phyloP scores from a whole-genome alignment of 2,888 invertebrate species.

The Tinea semifulvella region DNA sequence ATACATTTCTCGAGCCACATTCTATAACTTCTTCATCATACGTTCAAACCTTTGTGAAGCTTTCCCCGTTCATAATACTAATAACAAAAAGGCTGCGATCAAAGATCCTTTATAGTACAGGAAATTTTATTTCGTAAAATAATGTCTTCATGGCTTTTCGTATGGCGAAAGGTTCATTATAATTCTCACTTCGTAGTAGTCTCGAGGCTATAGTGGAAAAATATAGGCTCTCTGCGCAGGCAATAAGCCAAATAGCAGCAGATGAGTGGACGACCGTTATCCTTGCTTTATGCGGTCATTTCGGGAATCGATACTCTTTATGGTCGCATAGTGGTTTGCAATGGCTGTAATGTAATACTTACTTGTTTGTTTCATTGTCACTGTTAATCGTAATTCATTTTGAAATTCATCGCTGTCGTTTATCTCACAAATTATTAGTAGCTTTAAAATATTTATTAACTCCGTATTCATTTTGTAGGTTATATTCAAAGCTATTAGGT shows the following conservation, averaged over 20 bases:
- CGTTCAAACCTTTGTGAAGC: neutral
- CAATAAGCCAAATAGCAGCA: constrained; percentile 31
- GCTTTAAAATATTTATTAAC: too few species aligned
- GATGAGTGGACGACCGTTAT: constrained; percentile 39
- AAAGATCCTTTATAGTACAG: constrained; percentile 3
- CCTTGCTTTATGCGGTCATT: constrained; percentile 31
- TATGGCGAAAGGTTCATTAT: constrained; percentile 13
- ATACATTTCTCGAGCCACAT: neutral
- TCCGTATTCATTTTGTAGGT: too few species aligned
- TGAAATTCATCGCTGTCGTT: too few species aligned
- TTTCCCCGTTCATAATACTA: neutral
- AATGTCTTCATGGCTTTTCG: constrained; percentile 4
- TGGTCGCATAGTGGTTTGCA: constrained; percentile 6
- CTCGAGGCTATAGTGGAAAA: constrained; percentile 25
- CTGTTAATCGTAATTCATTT: too few species aligned
- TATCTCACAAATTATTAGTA: too few species aligned
- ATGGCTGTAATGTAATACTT: neutral
- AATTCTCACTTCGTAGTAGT: constrained; percentile 15
- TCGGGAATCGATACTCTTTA: constrained; percentile 20
- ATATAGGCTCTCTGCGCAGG: constrained; percentile 38
- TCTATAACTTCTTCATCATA: neutral
- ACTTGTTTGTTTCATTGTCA: constrained; percentile 6
- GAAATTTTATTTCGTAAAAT: constrained; percentile 5
- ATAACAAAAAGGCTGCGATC: neutral
- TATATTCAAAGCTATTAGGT: too few species aligned